A percentile compares a stretch with the other conserved stretches of the same genome.
These are phyloP conservation scores for Volucella inanis DNA, from an alignment of 2,888 invertebrate species.

Conservation along the genomic window DNA sequence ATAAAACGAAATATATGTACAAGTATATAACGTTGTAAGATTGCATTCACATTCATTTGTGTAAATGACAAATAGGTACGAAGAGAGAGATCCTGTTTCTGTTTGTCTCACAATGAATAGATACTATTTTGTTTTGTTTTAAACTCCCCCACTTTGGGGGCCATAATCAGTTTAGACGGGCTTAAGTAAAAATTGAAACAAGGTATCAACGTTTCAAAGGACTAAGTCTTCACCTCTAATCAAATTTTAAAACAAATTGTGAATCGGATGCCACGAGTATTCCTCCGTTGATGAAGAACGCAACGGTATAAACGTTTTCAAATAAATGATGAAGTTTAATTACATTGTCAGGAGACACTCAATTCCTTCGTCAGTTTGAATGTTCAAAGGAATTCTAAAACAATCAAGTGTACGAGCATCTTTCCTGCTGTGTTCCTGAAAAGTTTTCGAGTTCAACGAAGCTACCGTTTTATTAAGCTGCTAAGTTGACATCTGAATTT, in stretches of 20 bases:
- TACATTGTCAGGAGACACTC: conserved; percentile 51
- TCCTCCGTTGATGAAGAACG: conserved; percentile 15
- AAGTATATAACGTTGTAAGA: too few species aligned
- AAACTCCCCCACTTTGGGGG: neutral
- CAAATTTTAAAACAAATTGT: conserved; percentile 41
- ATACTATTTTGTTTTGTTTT: neutral
- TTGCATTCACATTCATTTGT: conserved; percentile 25
- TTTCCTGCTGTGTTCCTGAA: conserved; percentile 35
- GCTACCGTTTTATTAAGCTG: conserved; percentile 56
- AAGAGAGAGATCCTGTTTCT: neutral
- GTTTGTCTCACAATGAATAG: conserved; percentile 5
- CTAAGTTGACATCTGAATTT: conserved; percentile 33
- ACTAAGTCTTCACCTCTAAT: conserved; percentile 32
- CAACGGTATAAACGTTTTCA: conserved; percentile 47
- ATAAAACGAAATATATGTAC: conserved; percentile 4
- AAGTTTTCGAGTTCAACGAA: conserved; percentile 39
- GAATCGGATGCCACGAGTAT: conserved; percentile 2
- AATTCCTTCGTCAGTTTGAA: neutral
- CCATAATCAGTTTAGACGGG: conserved; percentile 1
- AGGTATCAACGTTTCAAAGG: neutral
- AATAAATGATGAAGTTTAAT: conserved; percentile 46
- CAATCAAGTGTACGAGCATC: conserved; percentile 39
- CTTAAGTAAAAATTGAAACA: too few species aligned
- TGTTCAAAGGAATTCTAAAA: conserved; percentile 54
- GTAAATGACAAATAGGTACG: neutral